Evolutionary conservation across 2,113 vertebrate genomes (phyloP).

Genomic region (Xiphorhynchus elegans): DNA sequence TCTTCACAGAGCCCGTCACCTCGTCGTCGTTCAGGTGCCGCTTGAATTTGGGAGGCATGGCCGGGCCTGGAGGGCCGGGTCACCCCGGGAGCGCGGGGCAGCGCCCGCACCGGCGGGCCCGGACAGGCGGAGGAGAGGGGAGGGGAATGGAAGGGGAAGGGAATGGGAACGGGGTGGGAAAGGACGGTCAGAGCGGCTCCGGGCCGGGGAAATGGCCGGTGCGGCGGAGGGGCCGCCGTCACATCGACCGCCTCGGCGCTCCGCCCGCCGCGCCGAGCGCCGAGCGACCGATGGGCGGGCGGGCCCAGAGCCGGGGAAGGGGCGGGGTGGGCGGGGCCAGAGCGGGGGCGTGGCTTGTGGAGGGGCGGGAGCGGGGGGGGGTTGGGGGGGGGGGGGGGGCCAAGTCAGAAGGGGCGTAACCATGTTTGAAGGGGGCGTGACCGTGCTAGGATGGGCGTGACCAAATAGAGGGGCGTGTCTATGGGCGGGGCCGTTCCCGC

Average conservation of each 20-base stretch:
- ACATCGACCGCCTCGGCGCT: no score
- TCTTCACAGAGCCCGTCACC: conserved; percentile 94
- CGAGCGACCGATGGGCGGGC: no score
- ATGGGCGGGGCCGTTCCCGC: background rate
- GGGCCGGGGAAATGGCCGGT: conserved; percentile 12
- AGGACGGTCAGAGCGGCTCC: background rate
- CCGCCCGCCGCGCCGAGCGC: no score
- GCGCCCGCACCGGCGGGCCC: background rate
- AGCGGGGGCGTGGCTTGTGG: no score
- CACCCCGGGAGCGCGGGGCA: background rate
- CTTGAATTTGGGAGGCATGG: conserved; percentile 98
- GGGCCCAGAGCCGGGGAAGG: no score
- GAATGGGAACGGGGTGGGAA: background rate
- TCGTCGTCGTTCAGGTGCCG: conserved; percentile 96
- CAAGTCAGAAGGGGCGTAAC: no score
- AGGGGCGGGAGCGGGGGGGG: no score
- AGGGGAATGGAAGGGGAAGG: no score
- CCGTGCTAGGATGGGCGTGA: no score
- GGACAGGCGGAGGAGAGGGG: rapidly evolving
- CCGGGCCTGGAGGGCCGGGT: background rate
- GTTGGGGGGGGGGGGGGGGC: no score
- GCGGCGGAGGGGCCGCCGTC: background rate
- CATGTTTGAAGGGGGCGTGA: no score
- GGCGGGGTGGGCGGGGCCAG: background rate
- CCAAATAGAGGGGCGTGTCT: no score